Evolutionary conservation across 2,888 invertebrate genomes (phyloP).

Genomic region (Scaptodrosophila latifasciaeformis): DNA sequence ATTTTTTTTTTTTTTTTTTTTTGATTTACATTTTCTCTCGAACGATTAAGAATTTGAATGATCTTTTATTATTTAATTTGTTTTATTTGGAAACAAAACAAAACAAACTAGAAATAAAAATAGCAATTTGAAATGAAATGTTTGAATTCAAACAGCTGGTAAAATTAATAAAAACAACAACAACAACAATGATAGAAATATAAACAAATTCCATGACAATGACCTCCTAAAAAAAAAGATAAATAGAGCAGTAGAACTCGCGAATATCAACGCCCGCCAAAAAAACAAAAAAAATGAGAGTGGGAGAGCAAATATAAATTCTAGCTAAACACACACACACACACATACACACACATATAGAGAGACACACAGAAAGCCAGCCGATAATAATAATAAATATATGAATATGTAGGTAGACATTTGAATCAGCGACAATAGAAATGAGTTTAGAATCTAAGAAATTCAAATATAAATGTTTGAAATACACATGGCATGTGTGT

Average conservation of each 20-base stretch:
- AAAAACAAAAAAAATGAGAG: too few relatives aligned
- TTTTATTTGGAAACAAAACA: too few relatives aligned
- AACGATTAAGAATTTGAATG: too few relatives aligned
- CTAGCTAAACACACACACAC: neutral
- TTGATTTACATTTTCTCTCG: too few relatives aligned
- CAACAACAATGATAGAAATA: too few relatives aligned
- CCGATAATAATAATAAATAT: slow-evolving; percentile 13
- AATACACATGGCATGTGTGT: slow-evolving; percentile 22
- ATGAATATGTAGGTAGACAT: slow-evolving; percentile 1
- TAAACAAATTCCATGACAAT: slow-evolving; percentile 57
- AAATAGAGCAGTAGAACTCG: slow-evolving; percentile 27
- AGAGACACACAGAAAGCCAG: too few relatives aligned
- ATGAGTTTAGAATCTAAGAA: slow-evolving; percentile 8
- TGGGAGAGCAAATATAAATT: slow-evolving; percentile 40
- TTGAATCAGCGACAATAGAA: slow-evolving; percentile 11
- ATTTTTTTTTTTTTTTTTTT: too few relatives aligned
- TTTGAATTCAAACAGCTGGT: neutral
- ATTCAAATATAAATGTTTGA: slow-evolving; percentile 20
- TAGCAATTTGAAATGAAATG: neutral
- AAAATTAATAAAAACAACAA: slow-evolving; percentile 23
- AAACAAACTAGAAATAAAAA: too few relatives aligned
- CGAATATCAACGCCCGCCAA: neutral
- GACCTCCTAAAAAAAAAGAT: slow-evolving; percentile 45
- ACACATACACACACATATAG: slow-evolving; percentile 11
- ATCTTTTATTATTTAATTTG: too few relatives aligned